These are phyloP conservation scores for Drosophila tripunctata DNA, from an alignment of 2,888 invertebrate species.

Conservation along the genomic window DNA sequence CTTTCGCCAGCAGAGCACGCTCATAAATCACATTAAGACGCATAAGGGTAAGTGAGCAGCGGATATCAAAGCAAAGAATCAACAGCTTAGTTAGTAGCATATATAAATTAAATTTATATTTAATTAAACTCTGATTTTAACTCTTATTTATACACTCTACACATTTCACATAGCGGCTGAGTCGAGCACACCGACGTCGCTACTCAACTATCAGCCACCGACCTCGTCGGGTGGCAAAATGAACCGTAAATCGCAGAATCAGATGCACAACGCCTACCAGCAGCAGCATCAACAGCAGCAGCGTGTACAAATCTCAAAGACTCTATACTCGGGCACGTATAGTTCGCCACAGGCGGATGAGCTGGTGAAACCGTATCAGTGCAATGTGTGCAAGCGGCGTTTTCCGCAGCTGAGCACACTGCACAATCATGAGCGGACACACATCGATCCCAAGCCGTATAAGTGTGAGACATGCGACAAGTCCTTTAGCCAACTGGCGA, in stretches of 20 bases:
- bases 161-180: slow-evolving; percentile 58
- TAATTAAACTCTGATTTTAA: no score
- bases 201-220: slow-evolving; percentile 80
- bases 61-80: background rate
- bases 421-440: slow-evolving; percentile 82
- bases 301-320: slow-evolving; percentile 82
- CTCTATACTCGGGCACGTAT: slow-evolving; percentile 81
- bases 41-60: slow-evolving; percentile 80
- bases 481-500: slow-evolving; percentile 81
- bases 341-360: slow-evolving; percentile 82
- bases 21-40: slow-evolving; percentile 82
- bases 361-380: slow-evolving; percentile 81
- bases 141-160: slow-evolving; percentile 12
- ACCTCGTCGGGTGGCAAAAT: slow-evolving; percentile 58
- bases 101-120: no score
- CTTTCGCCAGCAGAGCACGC: slow-evolving; percentile 81
- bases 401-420: slow-evolving; percentile 81
- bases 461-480: slow-evolving; percentile 82
- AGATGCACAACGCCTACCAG: slow-evolving; percentile 75
- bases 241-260: slow-evolving; percentile 67
- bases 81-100: no score
- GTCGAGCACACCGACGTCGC: slow-evolving; percentile 79
- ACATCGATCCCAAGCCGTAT: slow-evolving; percentile 82
- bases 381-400: slow-evolving; percentile 81
- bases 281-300: slow-evolving; percentile 69